Base-by-base conservation (phyloP, 2,888 invertebrate genomes). In the Seira ritae region DNA sequence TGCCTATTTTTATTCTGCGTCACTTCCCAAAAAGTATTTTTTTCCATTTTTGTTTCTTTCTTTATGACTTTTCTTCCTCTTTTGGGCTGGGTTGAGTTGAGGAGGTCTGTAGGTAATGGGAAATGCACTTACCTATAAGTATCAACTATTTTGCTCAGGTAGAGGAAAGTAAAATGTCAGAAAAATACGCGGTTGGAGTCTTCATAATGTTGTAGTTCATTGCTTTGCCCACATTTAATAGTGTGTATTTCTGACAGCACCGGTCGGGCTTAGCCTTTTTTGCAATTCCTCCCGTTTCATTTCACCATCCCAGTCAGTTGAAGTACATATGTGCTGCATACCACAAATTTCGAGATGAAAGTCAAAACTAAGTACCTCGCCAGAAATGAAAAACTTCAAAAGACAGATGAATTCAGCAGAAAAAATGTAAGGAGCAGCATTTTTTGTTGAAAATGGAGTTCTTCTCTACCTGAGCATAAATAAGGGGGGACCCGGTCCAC, bases 1-100 rank as follows among this genome's bases (percentile, higher is more conserved):
- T 50, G 50, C 50, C 17, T 50, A 50, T 50, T 50, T 50, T 50
- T 50, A 50, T 50, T 50, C 50, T 50, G 50, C 50, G 50, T 50
- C 50, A 50, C 50, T 50, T 50, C 50, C 50, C 17, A 12, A 50
- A 50, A 15, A 50, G 50, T n/a, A 50, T 15, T 50, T 50, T 50
- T 50, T 15, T n/a, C n/a, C n/a, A n/a, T n/a, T n/a, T 15, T n/a
- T 50, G 3, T 50, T 50, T 15, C 17, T 50, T 50, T n/a, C 50
- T 50, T 50, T 50, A 50, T n/a, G 50, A 50, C 50, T 50, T 50
- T 50, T 31, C 31, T 15, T 50, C 50, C 50, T 50, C 50, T n/a
- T 31, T 50, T 50, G 3, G n/a, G n/a, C 8, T 31, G 31, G 31
- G 31, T 31, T n/a, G 50, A 50, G 17, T 50, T 3, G 50, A n/a